These are phyloP conservation scores for Monopterus albus DNA, from an alignment of 2,113 vertebrate genomes.

Conservation along the genomic window DNA sequence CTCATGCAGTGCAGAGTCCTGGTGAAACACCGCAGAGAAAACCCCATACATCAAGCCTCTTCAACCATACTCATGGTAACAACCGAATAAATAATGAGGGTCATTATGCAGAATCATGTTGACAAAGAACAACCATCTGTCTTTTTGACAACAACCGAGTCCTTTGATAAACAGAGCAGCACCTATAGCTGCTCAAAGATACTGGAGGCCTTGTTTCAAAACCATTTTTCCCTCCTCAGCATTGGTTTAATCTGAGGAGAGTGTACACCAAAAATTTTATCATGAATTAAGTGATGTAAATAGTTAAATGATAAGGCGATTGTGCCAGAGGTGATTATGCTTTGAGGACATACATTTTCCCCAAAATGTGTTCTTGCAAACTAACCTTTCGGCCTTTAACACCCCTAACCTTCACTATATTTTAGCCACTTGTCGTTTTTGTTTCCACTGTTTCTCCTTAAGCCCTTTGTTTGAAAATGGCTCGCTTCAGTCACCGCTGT, in stretches of 20 bases:
- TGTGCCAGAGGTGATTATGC: not conserved
- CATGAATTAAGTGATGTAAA: no score
- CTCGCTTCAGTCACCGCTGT: not conserved
- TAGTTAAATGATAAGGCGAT: slow-evolving; percentile 12
- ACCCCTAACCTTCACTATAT: not conserved
- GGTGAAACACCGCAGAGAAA: slow-evolving; percentile 35
- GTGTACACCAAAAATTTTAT: no score
- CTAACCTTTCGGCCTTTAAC: not conserved
- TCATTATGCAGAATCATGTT: slow-evolving; percentile 53
- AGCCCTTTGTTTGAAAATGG: not conserved
- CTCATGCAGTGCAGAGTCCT: slow-evolving; percentile 26
- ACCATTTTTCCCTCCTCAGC: slow-evolving; percentile 25
- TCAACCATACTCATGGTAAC: slow-evolving; percentile 69
- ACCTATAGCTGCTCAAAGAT: slow-evolving; percentile 33
- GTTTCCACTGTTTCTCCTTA: not conserved
- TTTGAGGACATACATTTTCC: not conserved
- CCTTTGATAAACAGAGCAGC: slow-evolving; percentile 63
- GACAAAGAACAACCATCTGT: slow-evolving; percentile 65
- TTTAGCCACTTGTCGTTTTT: not conserved
- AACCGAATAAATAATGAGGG: slow-evolving; percentile 73
- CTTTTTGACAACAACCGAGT: slow-evolving; percentile 71
- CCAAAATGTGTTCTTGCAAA: not conserved
- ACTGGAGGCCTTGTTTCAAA: slow-evolving; percentile 60
- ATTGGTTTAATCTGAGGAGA: not conserved
- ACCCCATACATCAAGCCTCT: slow-evolving; percentile 44